Percentiles rank a stretch among this genome's conserved stretches.
These are phyloP conservation scores for Stegodyphus mimosarum DNA, from an alignment of 1,140 invertebrate species.

Conservation along the genomic window DNA sequence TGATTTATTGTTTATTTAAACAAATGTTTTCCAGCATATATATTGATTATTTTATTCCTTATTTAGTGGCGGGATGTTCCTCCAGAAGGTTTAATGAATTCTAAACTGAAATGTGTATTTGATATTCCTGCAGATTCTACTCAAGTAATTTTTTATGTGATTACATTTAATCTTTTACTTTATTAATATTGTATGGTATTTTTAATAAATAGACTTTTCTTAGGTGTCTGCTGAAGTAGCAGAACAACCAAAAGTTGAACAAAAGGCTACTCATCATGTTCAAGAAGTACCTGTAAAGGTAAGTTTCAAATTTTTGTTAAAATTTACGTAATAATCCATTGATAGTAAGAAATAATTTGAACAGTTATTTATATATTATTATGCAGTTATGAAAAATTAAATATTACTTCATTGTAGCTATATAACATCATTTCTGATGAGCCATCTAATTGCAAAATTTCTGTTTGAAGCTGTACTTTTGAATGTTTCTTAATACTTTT, in stretches of 20 bases:
- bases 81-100: constrained; percentile 62
- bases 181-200: neutral
- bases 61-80: constrained; percentile 53
- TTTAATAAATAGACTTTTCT: neutral
- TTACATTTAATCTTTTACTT: neutral
- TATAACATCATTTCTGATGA: no score
- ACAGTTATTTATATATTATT: no score
- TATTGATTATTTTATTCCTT: neutral
- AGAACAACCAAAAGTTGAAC: constrained; percentile 12
- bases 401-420: no score
- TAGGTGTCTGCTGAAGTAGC: constrained; percentile 30
- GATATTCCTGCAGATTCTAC: constrained; percentile 22
- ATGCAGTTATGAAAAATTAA: no score
- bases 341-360: no score
- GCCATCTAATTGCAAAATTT: no score
- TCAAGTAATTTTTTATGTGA: neutral
- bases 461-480: no score
- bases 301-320: no score
- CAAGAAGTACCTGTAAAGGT: constrained; percentile 9
- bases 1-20: neutral
- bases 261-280: neutral
- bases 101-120: constrained; percentile 63
- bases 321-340: no score
- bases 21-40: neutral
- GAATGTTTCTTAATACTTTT: no score